Conservation (phyloP, 2,797 vertebrate species). For the Manis crassicaudata region DNA sequence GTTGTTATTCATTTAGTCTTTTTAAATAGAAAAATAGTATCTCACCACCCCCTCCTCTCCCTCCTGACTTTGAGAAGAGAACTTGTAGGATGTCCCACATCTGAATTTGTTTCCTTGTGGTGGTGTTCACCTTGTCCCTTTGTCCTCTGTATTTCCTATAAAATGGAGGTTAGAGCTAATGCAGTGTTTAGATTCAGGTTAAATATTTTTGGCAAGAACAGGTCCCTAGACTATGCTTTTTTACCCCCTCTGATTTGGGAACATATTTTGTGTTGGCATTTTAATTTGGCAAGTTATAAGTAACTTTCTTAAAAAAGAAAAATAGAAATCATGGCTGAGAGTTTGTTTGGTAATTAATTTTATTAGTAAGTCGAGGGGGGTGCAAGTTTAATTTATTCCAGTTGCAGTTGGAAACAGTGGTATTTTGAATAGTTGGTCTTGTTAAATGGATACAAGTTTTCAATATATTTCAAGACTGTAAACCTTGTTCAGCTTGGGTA, state of each 20-base stretch:
- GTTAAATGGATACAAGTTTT: conserved; percentile 57
- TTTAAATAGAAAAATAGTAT: conserved; percentile 1
- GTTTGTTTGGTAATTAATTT: conserved; percentile 56
- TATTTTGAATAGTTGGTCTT: conserved; percentile 6
- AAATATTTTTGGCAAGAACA: conserved; percentile 23
- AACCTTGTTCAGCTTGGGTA: conserved; percentile 9
- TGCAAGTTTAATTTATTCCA: conserved; percentile 46
- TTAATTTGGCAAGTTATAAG: conserved; percentile 30
- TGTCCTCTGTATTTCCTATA: conserved; percentile 15
- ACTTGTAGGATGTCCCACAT: not conserved
- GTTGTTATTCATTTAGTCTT: not conserved
- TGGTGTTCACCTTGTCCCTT: not conserved
- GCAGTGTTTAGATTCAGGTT: not conserved
- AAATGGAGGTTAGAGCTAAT: conserved; percentile 25
- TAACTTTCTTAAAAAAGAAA: not conserved
- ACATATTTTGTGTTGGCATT: not conserved
- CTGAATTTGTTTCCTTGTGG: conserved; percentile 1
- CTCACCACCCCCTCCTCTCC: not conserved
- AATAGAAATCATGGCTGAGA: not conserved
- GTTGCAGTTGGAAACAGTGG: not conserved
- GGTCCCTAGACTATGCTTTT: not conserved
- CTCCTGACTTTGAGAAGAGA: not conserved
- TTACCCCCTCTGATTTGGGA: not conserved
- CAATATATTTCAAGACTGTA: conserved; percentile 22
- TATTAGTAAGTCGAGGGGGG: conserved; percentile 30